These are phyloP conservation scores for Dryobotodes eremita DNA, from an alignment of 2,888 invertebrate species.

Conservation along the genomic window DNA sequence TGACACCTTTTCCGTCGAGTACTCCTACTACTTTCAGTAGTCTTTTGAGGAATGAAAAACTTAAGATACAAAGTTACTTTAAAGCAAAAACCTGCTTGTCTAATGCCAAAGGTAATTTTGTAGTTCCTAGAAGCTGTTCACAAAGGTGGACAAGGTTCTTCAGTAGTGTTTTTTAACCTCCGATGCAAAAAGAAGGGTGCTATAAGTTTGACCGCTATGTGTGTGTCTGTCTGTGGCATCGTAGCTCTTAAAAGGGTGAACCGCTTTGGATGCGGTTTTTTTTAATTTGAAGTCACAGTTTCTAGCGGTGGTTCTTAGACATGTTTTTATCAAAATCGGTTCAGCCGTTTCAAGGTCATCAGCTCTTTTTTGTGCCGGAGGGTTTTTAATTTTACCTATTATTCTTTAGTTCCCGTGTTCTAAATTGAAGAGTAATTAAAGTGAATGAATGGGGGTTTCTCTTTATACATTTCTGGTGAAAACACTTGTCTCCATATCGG, in stretches of 20 bases:
- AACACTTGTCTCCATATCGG: too few species aligned
- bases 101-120: constrained; percentile 17
- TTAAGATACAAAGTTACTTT: constrained; percentile 38
- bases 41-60: constrained; percentile 43
- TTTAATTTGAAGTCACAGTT: too few species aligned
- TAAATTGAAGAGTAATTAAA: not conserved
- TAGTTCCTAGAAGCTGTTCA: constrained; percentile 20
- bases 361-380: too few species aligned
- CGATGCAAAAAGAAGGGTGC: too few species aligned
- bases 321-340: too few species aligned
- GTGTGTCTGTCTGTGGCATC: too few species aligned
- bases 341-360: too few species aligned
- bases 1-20: constrained; percentile 1
- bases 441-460: not conserved
- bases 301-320: too few species aligned
- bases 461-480: not conserved
- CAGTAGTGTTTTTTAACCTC: not conserved
- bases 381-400: too few species aligned
- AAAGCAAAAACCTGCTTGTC: constrained; percentile 3
- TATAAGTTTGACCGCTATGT: too few species aligned
- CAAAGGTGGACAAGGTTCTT: constrained; percentile 7
- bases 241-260: too few species aligned
- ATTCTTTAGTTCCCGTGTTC: not conserved
- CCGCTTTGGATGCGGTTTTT: too few species aligned
- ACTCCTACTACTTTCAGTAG: not conserved